Base-by-base conservation (phyloP, 2,888 invertebrate species). In the Agrochola lota region DNA sequence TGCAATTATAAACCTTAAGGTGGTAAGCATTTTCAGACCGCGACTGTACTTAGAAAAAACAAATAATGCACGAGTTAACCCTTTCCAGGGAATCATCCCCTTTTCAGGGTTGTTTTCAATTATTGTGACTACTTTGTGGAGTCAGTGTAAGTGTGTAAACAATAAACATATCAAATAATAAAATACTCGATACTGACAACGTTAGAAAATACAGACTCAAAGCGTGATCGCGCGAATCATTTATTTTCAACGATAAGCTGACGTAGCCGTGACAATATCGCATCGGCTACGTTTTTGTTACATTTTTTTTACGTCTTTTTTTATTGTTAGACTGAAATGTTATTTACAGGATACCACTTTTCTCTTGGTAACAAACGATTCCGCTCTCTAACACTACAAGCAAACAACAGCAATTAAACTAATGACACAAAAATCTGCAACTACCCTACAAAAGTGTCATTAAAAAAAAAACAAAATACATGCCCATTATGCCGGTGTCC, bases 401-500 rank as follows among this genome's bases (percentile, higher is more conserved):
- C 20, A 55, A 46, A 55, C 12, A 67, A 17, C n/a, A 40, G 30
- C 9, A 40, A 46, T 23, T 20, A 23, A 59, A 77, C 17, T 23
- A 71, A 11, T 71, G 23, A 26, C 35, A 57, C 35, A 78, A 66
- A 80, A 71, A 43, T 68, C 57, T 49, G 9, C 12, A 60, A 40
- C 55, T 55, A 40, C 46, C 30, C n/a, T 43, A 52, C 64, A 49
- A 85, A 60, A 64, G 70, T 46, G 71, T 83, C 73, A 86, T 86
- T 79, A 86, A 83, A 84, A 43, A 83, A 80, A 5, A 68, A 7
- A 60, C 59, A 73, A 52, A 71, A 81, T 70, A 35, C 64, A 8
- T 35, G 52, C 70, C 77, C 75, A 72, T 83, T 85, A 84, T 59
- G 17, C 52, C 74, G 63, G 87, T 81, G 69, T 77, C 78, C 77